Evolutionary conservation across 2,888 invertebrate genomes (phyloP).

Genomic region (Neoascia interrupta): DNA sequence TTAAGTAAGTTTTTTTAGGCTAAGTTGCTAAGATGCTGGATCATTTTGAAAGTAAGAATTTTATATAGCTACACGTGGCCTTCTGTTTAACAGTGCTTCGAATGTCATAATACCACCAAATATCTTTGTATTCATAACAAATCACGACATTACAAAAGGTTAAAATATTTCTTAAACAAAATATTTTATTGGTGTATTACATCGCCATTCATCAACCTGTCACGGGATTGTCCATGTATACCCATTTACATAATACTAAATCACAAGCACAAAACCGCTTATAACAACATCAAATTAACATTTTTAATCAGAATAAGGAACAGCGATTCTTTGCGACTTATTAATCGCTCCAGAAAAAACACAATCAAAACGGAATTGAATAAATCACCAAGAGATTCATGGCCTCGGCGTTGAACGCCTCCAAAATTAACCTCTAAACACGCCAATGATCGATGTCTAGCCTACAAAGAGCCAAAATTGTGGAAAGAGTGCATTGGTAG

Average conservation of each 20-base stretch:
- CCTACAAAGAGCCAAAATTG: background rate
- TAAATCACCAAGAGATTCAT: constrained; percentile 61
- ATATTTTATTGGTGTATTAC: too few relatives aligned
- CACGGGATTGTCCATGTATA: constrained; percentile 23
- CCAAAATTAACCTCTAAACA: constrained; percentile 54
- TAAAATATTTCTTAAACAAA: too few relatives aligned
- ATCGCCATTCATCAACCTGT: constrained; percentile 59
- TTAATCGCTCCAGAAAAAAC: constrained; percentile 57
- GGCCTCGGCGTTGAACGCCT: constrained; percentile 41
- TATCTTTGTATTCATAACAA: too few relatives aligned
- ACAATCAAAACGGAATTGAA: constrained; percentile 53
- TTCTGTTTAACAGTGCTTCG: too few relatives aligned
- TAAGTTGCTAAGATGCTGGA: too few relatives aligned
- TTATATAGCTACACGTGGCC: too few relatives aligned
- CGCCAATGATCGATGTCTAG: constrained; percentile 62
- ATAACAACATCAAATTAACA: constrained; percentile 52
- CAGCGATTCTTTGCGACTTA: constrained; percentile 37
- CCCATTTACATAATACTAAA: constrained; percentile 67
- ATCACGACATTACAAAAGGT: too few relatives aligned
- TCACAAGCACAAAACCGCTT: constrained; percentile 27
- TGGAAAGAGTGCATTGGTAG: constrained; percentile 6
- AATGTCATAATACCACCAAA: too few relatives aligned
- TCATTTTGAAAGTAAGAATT: too few relatives aligned
- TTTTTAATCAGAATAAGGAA: constrained; percentile 61
- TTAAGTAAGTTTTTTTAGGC: too few relatives aligned